Conservation (phyloP, 2,888 invertebrate genomes). For the Leucania comma region DNA sequence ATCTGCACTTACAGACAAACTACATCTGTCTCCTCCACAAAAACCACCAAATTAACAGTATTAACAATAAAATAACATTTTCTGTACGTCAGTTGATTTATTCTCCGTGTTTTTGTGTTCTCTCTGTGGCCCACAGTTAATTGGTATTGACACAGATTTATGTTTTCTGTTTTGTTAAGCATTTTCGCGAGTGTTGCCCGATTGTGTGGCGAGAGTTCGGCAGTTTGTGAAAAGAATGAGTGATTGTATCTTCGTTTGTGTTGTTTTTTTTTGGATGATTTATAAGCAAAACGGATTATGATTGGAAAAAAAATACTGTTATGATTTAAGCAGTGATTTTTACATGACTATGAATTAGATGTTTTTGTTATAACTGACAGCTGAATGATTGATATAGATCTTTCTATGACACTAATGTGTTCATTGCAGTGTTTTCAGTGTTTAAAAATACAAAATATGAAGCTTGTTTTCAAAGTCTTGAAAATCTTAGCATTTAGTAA, state of each 20-base stretch:
- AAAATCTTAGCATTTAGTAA: constrained; percentile 5
- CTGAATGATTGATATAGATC: too few species aligned
- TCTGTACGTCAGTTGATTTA: constrained; percentile 62
- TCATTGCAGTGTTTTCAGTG: background rate
- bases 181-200: constrained; percentile 57
- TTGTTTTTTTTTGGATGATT: constrained; percentile 21
- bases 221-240: constrained; percentile 53
- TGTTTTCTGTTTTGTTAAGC: constrained; percentile 71
- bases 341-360: background rate
- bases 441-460: background rate
- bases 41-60: constrained; percentile 55
- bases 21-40: constrained; percentile 22
- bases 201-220: constrained; percentile 53
- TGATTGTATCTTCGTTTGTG: constrained; percentile 45
- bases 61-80: constrained; percentile 61
- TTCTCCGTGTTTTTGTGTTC: constrained; percentile 63
- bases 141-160: constrained; percentile 81
- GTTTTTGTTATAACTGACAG: constrained; percentile 1
- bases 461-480: background rate
- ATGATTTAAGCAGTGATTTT: background rate
- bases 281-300: constrained; percentile 25
- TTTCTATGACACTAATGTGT: too few species aligned
- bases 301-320: constrained; percentile 1
- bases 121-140: constrained; percentile 71
- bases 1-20: constrained; percentile 17